Percentiles rank a stretch among this genome's conserved stretches.
phyloP scores from a whole-genome alignment of 2,797 vertebrate species.

The Intellagama lesueurii region DNA sequence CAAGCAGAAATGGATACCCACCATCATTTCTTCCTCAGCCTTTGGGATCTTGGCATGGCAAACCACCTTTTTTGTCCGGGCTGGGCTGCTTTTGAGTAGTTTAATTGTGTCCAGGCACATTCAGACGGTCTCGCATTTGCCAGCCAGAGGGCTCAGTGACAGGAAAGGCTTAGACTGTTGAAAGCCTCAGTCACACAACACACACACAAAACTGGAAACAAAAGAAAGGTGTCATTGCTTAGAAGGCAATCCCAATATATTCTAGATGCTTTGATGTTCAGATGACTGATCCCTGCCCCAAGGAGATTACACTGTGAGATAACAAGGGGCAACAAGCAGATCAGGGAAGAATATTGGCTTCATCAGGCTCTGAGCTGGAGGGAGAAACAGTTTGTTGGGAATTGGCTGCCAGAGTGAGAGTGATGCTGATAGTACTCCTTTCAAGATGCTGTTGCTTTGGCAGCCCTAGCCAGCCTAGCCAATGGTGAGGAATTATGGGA shows the following conservation, averaged over 20 bases:
- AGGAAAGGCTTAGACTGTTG: neutral
- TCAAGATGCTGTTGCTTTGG: neutral
- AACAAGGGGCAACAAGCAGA: neutral
- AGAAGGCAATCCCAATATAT: neutral
- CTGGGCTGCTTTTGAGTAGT: neutral
- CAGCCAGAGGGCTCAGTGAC: neutral
- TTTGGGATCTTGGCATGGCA: no score
- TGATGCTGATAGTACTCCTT: neutral
- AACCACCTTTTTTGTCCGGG: conserved; percentile 1
- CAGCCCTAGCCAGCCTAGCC: neutral
- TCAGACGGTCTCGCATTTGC: neutral
- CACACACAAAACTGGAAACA: neutral
- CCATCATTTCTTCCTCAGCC: conserved; percentile 32
- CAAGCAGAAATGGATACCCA: conserved; percentile 12
- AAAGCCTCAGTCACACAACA: neutral
- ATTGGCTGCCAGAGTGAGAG: neutral
- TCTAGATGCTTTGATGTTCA: neutral
- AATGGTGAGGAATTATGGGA: no score
- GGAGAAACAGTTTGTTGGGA: neutral
- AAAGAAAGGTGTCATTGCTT: neutral
- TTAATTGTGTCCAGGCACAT: neutral
- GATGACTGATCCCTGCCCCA: neutral
- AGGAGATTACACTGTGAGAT: neutral
- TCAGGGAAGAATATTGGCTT: no score
- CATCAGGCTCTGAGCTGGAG: no score